Base-by-base conservation (phyloP, 2,113 vertebrate species). In the Holacanthus passer region DNA sequence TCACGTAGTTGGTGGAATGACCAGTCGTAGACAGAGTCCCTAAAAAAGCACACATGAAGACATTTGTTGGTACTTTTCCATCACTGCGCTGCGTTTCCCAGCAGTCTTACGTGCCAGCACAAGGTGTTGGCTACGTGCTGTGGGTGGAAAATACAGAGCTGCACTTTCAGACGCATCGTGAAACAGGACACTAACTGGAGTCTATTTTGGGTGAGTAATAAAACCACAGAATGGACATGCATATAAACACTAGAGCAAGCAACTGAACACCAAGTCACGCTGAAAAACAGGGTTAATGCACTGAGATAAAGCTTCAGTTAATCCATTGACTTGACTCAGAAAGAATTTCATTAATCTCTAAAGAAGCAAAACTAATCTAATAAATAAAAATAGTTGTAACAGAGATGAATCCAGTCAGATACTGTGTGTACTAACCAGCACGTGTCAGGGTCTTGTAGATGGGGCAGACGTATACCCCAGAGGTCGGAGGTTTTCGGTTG, bases 371-470 rank as follows among this genome's bases (percentile, higher is more conserved):
- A 35, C 16, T 62, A 17, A 77, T 47, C 8, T 14, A 19, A 31
- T 3, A 73, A 43, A 47, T 31, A 31, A 47, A 13, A 37, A 29
- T 9, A 52, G 7, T 35, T 71, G 24, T 75, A 45, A 20, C 17
- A 29, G 1, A 60, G 37, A 64, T 52, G 3, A 47, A 35, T 13
- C 9, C 29, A 22, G 5, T 63, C 14, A 16, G 13, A 56, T 35
- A 32, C 22, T 69, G 22, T 50, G 37, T 47, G 72, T 58, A 77
- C 94, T 39, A 90, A 98, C 97, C 97, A 77, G 97, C 97, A 0
- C 96, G 95, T 35, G 96, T 96, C 55, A 97, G 95, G 0, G 98
- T 99, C 93, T 98, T 98, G 24, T 98, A 99, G 93, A 98, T 96
- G n/a, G 96, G 97, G 81, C 97, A 98, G 45, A 97, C 5, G 74